Evolutionary conservation across 2,797 vertebrate genomes (phyloP), one percentile per base, ranked within the genome.

Genomic region (Xenops minutus): DNA sequence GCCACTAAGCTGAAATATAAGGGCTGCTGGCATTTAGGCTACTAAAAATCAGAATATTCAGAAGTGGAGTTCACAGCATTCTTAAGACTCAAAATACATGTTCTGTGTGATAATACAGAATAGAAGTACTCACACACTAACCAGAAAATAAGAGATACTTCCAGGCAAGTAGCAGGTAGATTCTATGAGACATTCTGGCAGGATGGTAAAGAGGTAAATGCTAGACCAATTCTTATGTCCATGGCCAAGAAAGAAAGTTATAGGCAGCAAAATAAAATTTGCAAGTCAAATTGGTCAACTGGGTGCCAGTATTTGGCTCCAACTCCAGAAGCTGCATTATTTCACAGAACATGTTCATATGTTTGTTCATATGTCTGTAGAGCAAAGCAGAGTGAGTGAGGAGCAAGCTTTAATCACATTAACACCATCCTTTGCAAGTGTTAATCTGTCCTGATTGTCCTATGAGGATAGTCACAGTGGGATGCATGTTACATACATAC

Each of bases 221-320:
- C 7, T 55, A 61, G 20, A 66, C 6, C 10, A 27, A 6, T 44
- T 89, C 77, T 4, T 76, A 3, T 9, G 24, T 37, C 10, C 39
- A 16, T 18, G 21, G 10, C 14, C 48, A 55, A 63, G 43, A 51
- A n/a, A 78, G 6, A 76, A 85, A 46, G 6, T 6, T 76, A 22
- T 16, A 66, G 55, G 10, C 10, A 76, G 11, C 5, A 73, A 86
- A 37, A 32, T 30, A 16, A 55, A 73, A 9, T 63, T 41, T 44
- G 22, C 18, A 59, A 51, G 21, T 43, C 34, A 75, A 18, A 27
- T 21, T 34, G 19, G 48, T 72, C 29, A 79, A 21, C 6, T 29
- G 12, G 0, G 7, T 49, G 32, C 10, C 1, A 2, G 67, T 21
- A 37, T 48, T 61, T 10, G 68, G 22, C 0, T 1, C 8, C 55